These are phyloP conservation scores for Tetramorium bicarinatum DNA, from an alignment of 2,888 invertebrate species.

Conservation along the genomic window DNA sequence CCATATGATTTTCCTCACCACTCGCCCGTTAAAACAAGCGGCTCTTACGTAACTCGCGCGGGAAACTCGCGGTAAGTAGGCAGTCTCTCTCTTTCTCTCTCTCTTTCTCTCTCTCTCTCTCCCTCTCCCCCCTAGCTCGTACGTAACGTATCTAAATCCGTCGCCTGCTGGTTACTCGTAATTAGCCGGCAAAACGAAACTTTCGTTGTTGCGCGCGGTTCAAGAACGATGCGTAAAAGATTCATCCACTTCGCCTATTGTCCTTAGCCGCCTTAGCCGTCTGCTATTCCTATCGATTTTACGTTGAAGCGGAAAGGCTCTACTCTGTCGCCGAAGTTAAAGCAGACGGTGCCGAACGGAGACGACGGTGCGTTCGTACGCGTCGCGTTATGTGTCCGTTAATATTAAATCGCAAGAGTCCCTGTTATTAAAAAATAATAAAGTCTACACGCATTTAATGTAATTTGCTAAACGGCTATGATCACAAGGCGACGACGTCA, in stretches of 20 bases:
- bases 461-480: background rate
- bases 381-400: background rate
- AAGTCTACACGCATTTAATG: background rate
- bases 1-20: conserved; percentile 3
- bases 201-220: conserved; percentile 28
- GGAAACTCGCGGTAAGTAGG: conserved; percentile 29
- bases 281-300: conserved; percentile 42
- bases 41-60: conserved; percentile 32
- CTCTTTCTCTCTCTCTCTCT: no score
- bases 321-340: conserved; percentile 37
- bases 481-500: background rate
- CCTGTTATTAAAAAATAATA: background rate
- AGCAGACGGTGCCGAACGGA: conserved; percentile 20
- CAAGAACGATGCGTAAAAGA: conserved; percentile 49
- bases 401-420: background rate
- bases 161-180: background rate
- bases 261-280: conserved; percentile 44
- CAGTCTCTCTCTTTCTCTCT: background rate
- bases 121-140: background rate
- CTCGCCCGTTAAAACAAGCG: conserved; percentile 16
- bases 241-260: conserved; percentile 46
- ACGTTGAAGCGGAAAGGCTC: conserved; percentile 47
- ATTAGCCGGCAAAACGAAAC: conserved; percentile 45
- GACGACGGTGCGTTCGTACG: background rate
- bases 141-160: conserved; percentile 41